Conservation (phyloP, 2,797 vertebrate genomes). For the Amblyopsis hoosieri region DNA sequence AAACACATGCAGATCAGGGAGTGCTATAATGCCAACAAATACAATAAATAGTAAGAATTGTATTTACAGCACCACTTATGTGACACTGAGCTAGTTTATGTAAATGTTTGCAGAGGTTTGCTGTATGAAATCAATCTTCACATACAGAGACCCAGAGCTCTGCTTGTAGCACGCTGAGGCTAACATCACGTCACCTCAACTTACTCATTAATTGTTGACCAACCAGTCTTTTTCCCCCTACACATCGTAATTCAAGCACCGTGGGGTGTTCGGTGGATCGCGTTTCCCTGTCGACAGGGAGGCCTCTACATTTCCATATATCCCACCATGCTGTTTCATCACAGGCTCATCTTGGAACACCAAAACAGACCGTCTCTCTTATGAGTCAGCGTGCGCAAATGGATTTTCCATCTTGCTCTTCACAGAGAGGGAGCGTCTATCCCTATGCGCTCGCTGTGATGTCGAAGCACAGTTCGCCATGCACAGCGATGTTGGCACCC, state of each 20-base stretch:
- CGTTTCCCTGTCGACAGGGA: slow-evolving; percentile 23
- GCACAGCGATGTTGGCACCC: slow-evolving; percentile 63
- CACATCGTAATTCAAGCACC: slow-evolving; percentile 25
- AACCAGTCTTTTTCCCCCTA: slow-evolving; percentile 1
- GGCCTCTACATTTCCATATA: slow-evolving; percentile 63
- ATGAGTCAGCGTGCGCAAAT: slow-evolving; percentile 70
- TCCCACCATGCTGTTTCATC: slow-evolving; percentile 49
- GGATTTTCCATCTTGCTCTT: slow-evolving; percentile 74
- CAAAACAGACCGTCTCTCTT: slow-evolving; percentile 45
- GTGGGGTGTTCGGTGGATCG: slow-evolving; percentile 24
- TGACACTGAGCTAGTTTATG: too few species aligned
- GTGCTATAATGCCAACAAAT: too few species aligned
- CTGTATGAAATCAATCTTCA: too few species aligned
- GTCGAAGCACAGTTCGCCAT: slow-evolving; percentile 59
- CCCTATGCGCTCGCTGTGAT: slow-evolving; percentile 60
- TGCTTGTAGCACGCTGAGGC: too few species aligned
- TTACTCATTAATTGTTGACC: slow-evolving; percentile 20
- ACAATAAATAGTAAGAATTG: too few species aligned
- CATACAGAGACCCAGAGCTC: too few species aligned
- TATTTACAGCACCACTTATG: too few species aligned
- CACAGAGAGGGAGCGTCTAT: slow-evolving; percentile 62
- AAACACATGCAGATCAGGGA: too few species aligned
- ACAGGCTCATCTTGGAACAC: slow-evolving; percentile 53
- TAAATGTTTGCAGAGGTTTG: too few species aligned
- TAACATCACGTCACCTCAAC: too few species aligned